Evolutionary conservation across 2,888 invertebrate genomes (phyloP).

Genomic region (Hemicrepidius hirtus): DNA sequence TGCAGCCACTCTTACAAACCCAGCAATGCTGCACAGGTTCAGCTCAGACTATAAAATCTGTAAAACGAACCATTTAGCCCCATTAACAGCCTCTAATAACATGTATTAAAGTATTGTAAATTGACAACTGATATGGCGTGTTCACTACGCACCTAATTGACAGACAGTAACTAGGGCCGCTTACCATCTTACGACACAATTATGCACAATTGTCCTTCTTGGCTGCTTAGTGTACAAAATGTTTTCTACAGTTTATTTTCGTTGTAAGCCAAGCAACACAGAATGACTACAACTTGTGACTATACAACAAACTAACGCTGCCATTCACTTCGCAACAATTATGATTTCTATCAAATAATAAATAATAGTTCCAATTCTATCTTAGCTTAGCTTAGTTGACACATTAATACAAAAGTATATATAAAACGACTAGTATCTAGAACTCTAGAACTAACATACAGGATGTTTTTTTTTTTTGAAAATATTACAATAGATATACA

Average conservation of each 20-base stretch:
- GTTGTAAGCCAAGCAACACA: conserved; percentile 67
- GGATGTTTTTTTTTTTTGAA: conserved; percentile 37
- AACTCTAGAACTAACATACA: conserved; percentile 37
- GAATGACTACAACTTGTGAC: conserved; percentile 62
- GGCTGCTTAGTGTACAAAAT: conserved; percentile 49
- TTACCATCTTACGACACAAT: conserved; percentile 67
- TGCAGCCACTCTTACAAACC: conserved; percentile 1
- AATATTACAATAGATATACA: background rate
- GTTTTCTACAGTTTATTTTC: conserved; percentile 59
- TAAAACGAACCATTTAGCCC: conserved; percentile 54
- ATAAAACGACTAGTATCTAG: conserved; percentile 49
- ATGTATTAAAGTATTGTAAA: conserved; percentile 66
- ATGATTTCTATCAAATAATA: conserved; percentile 40
- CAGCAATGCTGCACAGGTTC: conserved; percentile 1
- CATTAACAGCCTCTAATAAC: conserved; percentile 70
- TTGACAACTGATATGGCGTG: conserved; percentile 71
- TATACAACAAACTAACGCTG: conserved; percentile 62
- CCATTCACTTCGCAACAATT: conserved; percentile 59
- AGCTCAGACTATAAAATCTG: conserved; percentile 30
- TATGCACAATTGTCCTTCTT: conserved; percentile 58
- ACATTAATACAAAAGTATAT: conserved; percentile 49
- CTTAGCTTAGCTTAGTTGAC: conserved; percentile 46
- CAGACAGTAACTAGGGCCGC: conserved; percentile 68
- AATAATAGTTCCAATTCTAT: conserved; percentile 49
- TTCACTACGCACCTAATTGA: conserved; percentile 70